Percentiles rank a stretch among this genome's conserved stretches.
Conservation (phyloP, 2,888 invertebrate genomes). For the Dynastes maya region DNA sequence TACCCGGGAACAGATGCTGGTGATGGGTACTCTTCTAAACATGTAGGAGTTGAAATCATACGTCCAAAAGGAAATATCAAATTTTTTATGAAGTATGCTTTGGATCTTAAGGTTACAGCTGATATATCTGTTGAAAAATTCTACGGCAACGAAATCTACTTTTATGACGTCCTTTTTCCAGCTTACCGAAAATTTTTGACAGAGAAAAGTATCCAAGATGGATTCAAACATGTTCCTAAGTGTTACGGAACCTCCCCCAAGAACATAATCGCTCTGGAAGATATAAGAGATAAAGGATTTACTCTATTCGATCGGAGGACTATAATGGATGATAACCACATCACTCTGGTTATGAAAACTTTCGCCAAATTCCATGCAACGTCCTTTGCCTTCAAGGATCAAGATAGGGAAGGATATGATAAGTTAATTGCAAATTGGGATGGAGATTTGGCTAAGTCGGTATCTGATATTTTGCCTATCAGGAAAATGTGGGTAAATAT, state of each 20-base stretch:
- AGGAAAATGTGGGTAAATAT: background rate
- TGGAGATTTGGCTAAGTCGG: background rate
- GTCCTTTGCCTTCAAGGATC: conserved; percentile 41
- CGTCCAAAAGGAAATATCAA: background rate
- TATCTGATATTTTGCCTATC: background rate
- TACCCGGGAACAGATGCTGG: conserved; percentile 29
- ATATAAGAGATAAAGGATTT: too few species aligned
- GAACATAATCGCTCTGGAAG: conserved; percentile 1
- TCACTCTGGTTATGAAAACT: conserved; percentile 22
- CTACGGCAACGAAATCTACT: conserved; percentile 19
- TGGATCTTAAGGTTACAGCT: background rate
- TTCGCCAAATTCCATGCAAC: conserved; percentile 40
- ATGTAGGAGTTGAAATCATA: conserved; percentile 11
- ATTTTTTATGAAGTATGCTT: conserved; percentile 32
- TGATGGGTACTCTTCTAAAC: conserved; percentile 36
- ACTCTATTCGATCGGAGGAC: conserved; percentile 16
- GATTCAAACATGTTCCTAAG: conserved; percentile 28
- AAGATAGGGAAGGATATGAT: background rate
- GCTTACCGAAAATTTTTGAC: conserved; percentile 19
- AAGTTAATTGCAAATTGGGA: conserved; percentile 2
- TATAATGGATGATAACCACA: conserved; percentile 27
- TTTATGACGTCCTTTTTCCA: conserved; percentile 37
- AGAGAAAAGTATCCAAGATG: background rate
- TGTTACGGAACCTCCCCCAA: background rate
- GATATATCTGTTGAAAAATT: background rate